Evolutionary conservation across 2,113 vertebrate species (phyloP).

Genomic region (Festucalex cinctus): DNA sequence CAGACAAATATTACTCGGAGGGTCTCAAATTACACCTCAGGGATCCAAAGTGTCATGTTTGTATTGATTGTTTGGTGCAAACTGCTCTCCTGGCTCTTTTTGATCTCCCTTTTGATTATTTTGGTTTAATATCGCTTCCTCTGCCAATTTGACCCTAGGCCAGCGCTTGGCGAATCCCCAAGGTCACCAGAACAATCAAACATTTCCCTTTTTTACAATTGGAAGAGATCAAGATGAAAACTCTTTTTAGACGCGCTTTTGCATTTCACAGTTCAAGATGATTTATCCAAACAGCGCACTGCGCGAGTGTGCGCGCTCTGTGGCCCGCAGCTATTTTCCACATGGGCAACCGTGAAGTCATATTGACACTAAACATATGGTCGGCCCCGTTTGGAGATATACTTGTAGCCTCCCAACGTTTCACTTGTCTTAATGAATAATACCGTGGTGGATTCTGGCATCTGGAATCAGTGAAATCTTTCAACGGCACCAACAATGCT

Average conservation of each 20-base stretch:
- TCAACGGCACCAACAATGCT: slow-evolving; percentile 60
- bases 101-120: slow-evolving; percentile 60
- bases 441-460: slow-evolving; percentile 68
- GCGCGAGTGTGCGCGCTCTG: slow-evolving; percentile 62
- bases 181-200: slow-evolving; percentile 57
- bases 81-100: slow-evolving; percentile 44
- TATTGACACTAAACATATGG: slow-evolving; percentile 83
- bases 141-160: slow-evolving; percentile 69
- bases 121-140: slow-evolving; percentile 23
- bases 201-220: slow-evolving; percentile 49
- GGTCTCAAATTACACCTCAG: background rate
- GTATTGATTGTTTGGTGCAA: slow-evolving; percentile 15
- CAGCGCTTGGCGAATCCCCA: slow-evolving; percentile 68
- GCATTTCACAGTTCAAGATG: slow-evolving; percentile 67
- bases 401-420: slow-evolving; percentile 70
- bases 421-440: slow-evolving; percentile 80
- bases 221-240: slow-evolving; percentile 46
- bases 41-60: background rate
- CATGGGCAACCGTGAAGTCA: slow-evolving; percentile 76
- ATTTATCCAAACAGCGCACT: slow-evolving; percentile 72
- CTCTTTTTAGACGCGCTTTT: slow-evolving; percentile 64
- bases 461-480: slow-evolving; percentile 64
- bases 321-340: slow-evolving; percentile 77
- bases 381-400: slow-evolving; percentile 71
- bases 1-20: background rate